These are phyloP conservation scores for Leptobrachium ailaonicum DNA, from an alignment of 2,113 vertebrate species.

Conservation along the genomic window DNA sequence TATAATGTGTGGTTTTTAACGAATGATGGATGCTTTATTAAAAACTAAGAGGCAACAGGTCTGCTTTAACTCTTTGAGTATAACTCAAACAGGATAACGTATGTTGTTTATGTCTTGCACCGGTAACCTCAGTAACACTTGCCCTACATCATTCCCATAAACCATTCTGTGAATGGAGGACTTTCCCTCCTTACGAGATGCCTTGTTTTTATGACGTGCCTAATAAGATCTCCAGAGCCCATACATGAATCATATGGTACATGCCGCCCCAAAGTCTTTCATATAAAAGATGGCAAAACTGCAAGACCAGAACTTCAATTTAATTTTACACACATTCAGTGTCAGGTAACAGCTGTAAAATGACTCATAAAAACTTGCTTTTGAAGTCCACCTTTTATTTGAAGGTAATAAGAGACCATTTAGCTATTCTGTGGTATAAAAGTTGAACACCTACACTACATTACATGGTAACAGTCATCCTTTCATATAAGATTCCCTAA, in stretches of 20 bases:
- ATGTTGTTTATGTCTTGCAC: too few species aligned
- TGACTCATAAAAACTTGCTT: slow-evolving; percentile 10
- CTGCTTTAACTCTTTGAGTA: too few species aligned
- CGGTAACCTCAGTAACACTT: not conserved
- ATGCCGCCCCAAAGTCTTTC: not conserved
- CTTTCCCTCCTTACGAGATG: not conserved
- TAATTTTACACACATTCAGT: slow-evolving; percentile 7
- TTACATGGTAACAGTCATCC: not conserved
- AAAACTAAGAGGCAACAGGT: too few species aligned
- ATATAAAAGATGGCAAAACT: not conserved
- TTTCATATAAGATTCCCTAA: too few species aligned
- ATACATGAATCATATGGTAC: not conserved
- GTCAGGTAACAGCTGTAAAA: slow-evolving; percentile 13
- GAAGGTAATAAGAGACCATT: slow-evolving; percentile 1
- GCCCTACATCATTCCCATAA: slow-evolving; percentile 1
- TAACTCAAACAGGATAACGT: too few species aligned
- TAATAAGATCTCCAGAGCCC: slow-evolving; percentile 22
- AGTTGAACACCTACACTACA: slow-evolving; percentile 5
- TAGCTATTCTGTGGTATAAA: slow-evolving; percentile 6
- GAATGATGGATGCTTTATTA: too few species aligned
- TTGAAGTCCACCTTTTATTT: slow-evolving; percentile 28
- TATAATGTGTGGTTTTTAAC: too few species aligned
- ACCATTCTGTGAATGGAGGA: not conserved
- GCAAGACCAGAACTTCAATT: not conserved
- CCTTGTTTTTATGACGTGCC: slow-evolving; percentile 18